Evolutionary conservation across 2,797 vertebrate species (phyloP).

Genomic region (Basileuterus tristriatus): DNA sequence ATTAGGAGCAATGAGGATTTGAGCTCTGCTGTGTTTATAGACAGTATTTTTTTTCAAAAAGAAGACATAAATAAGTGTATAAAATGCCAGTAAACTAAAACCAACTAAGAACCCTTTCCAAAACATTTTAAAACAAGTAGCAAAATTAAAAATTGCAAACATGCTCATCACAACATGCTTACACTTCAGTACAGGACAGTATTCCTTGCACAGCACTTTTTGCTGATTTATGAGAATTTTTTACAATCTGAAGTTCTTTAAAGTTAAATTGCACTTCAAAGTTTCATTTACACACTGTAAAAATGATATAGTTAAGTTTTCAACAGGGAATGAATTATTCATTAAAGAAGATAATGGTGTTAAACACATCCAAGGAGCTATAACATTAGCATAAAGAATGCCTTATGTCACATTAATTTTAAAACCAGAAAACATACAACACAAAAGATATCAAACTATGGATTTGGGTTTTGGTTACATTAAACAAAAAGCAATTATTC

Average conservation of each 20-base stretch:
- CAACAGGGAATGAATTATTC: conserved; percentile 80
- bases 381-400: conserved; percentile 81
- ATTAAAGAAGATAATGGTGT: conserved; percentile 78
- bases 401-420: conserved; percentile 77
- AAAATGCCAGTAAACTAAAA: neutral
- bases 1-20: neutral
- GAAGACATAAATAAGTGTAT: neutral
- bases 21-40: neutral
- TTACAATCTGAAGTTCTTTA: conserved; percentile 73
- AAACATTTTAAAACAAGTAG: conserved; percentile 13
- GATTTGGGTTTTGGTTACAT: conserved; percentile 58
- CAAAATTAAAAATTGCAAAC: conserved; percentile 42
- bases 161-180: conserved; percentile 20
- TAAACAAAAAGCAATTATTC: conserved; percentile 72
- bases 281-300: conserved; percentile 78
- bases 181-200: conserved; percentile 31
- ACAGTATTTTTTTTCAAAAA: neutral
- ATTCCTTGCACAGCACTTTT: conserved; percentile 68
- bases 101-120: neutral
- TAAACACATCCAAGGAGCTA: conserved; percentile 74
- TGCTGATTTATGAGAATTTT: conserved; percentile 67
- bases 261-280: conserved; percentile 78
- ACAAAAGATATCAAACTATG: conserved; percentile 49
- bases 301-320: conserved; percentile 80
- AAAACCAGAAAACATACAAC: conserved; percentile 75